Percentiles rank a stretch among this genome's conserved stretches.
These are phyloP conservation scores for Solen grandis DNA, from an alignment of 1,140 invertebrate species.

Conservation along the genomic window DNA sequence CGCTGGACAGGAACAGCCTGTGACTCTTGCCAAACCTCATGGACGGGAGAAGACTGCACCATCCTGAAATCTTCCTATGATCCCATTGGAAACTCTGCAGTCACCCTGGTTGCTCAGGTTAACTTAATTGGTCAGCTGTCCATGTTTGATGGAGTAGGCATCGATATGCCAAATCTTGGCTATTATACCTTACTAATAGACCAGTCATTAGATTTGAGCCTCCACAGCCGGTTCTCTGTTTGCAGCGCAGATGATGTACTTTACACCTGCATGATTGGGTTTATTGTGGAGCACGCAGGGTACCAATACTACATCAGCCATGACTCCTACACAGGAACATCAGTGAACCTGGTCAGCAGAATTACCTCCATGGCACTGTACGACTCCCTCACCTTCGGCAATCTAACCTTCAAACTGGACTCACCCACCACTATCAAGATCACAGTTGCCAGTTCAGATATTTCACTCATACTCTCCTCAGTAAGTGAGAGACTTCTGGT, in stretches of 20 bases:
- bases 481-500: constrained; percentile 29
- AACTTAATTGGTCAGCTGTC: constrained; percentile 47
- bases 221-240: constrained; percentile 45
- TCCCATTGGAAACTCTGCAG: constrained; percentile 7
- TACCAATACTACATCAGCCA: constrained; percentile 38
- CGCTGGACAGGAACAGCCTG: constrained; percentile 60
- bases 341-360: too few relatives aligned
- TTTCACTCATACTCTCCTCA: constrained; percentile 28
- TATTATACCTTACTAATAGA: constrained; percentile 44
- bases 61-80: constrained; percentile 34
- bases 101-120: constrained; percentile 51
- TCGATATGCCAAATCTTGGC: constrained; percentile 49
- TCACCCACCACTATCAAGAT: constrained; percentile 39
- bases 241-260: constrained; percentile 21
- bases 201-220: neutral
- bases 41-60: constrained; percentile 64
- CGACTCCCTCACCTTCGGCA: constrained; percentile 22
- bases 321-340: too few relatives aligned
- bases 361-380: constrained; percentile 6
- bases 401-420: constrained; percentile 39
- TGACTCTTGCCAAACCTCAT: constrained; percentile 50
- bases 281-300: constrained; percentile 53
- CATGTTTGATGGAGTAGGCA: constrained; percentile 57
- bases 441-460: constrained; percentile 14
- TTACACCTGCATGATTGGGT: constrained; percentile 52